A percentile compares a stretch with the other conserved stretches of the same genome.
Evolutionary conservation across 2,797 vertebrate genomes (phyloP).

Genomic region (Pangasius djambal): DNA sequence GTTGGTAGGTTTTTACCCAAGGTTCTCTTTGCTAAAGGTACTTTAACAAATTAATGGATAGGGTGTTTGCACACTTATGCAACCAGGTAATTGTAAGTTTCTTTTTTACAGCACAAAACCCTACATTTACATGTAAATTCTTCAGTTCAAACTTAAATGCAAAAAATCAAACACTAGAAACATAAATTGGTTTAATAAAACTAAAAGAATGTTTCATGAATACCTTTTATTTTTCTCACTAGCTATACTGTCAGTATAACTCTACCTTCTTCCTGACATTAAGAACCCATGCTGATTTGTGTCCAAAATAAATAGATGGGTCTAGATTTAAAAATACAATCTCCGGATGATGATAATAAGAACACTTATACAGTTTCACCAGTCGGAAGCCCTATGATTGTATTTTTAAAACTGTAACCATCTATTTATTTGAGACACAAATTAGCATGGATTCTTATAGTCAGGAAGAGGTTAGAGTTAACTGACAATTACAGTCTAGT

Average conservation of each 20-base stretch:
- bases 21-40: neutral
- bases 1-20: neutral
- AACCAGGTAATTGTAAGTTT: neutral
- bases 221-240: neutral
- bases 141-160: neutral
- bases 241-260: neutral
- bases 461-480: slow-evolving; percentile 14
- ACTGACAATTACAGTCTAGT: slow-evolving; percentile 11
- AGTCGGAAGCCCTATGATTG: neutral
- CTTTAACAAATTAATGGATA: neutral
- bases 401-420: neutral
- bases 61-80: neutral
- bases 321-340: neutral
- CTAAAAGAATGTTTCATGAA: neutral
- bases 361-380: neutral
- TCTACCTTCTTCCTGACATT: neutral
- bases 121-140: neutral
- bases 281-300: neutral
- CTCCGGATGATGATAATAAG: neutral
- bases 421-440: slow-evolving; percentile 7
- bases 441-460: neutral
- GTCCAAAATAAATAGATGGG: neutral
- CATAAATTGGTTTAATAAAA: neutral
- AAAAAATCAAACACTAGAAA: neutral
- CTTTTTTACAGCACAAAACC: too few relatives aligned